Conservation (phyloP, 1,140 invertebrate genomes). For the Rhyzopertha dominica region DNA sequence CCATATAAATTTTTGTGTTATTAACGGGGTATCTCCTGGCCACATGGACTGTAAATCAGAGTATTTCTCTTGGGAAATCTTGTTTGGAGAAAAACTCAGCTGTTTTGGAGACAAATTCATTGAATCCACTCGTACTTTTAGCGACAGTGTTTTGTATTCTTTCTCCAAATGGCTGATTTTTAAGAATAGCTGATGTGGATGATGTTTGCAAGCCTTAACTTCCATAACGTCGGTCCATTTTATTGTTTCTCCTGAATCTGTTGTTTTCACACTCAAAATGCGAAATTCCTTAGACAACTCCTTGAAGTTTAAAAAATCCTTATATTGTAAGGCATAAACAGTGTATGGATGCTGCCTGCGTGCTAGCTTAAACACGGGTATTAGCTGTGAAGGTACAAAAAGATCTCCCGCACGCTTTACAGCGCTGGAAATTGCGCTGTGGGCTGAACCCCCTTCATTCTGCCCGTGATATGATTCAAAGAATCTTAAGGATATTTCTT, state of each 20-base stretch:
- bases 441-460: conserved; percentile 11
- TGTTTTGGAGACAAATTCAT: too few species aligned
- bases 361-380: neutral
- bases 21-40: too few species aligned
- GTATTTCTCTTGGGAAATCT: too few species aligned
- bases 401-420: conserved; percentile 8
- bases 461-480: conserved; percentile 13
- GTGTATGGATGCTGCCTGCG: too few species aligned
- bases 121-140: neutral
- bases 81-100: too few species aligned
- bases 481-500: conserved; percentile 11
- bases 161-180: conserved; percentile 5
- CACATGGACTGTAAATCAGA: too few species aligned
- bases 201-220: conserved; percentile 1
- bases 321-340: too few species aligned
- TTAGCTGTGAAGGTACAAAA: conserved; percentile 6
- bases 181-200: neutral
- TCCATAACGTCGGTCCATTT: conserved; percentile 9
- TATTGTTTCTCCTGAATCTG: neutral
- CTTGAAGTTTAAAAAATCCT: conserved; percentile 2
- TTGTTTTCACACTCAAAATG: neutral
- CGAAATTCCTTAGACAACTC: neutral
- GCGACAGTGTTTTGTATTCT: neutral
- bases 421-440: conserved; percentile 4
- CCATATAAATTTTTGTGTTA: too few species aligned